Evolutionary conservation across 1,140 invertebrate genomes (phyloP).

Genomic region (Anastrepha obliqua): DNA sequence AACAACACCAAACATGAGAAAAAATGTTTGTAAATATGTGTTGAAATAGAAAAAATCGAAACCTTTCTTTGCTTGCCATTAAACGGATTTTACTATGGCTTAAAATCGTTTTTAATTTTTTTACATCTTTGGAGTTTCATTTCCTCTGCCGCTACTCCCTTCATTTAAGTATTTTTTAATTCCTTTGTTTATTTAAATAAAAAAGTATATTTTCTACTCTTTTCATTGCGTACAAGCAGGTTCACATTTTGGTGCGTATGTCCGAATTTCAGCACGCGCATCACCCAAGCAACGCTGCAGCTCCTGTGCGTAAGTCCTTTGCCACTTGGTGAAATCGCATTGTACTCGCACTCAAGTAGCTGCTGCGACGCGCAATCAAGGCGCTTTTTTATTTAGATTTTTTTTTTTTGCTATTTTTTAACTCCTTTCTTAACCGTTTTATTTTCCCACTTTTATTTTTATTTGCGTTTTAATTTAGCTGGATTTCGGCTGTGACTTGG

Average conservation of each 20-base stretch:
- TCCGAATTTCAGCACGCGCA: background rate
- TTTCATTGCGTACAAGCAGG: background rate
- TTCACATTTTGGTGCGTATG: slow-evolving; percentile 54
- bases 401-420: slow-evolving; percentile 60
- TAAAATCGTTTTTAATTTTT: slow-evolving; percentile 58
- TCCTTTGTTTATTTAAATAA: background rate
- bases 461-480: slow-evolving; percentile 41
- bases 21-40: background rate
- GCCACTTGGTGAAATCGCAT: background rate
- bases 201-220: background rate
- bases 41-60: slow-evolving; percentile 22
- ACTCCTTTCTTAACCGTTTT: slow-evolving; percentile 33
- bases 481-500: background rate
- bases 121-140: slow-evolving; percentile 1
- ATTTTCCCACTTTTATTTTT: background rate
- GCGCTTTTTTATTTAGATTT: slow-evolving; percentile 41
- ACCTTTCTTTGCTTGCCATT: slow-evolving; percentile 28
- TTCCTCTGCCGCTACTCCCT: background rate
- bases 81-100: slow-evolving; percentile 47
- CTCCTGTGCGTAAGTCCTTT: background rate
- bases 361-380: background rate
- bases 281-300: slow-evolving; percentile 31
- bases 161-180: slow-evolving; percentile 53
- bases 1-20: background rate
- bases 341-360: background rate